Percentiles rank a stretch among this genome's conserved stretches.
phyloP scores from a whole-genome alignment of 2,797 vertebrate species.

The Sylvia borin region DNA sequence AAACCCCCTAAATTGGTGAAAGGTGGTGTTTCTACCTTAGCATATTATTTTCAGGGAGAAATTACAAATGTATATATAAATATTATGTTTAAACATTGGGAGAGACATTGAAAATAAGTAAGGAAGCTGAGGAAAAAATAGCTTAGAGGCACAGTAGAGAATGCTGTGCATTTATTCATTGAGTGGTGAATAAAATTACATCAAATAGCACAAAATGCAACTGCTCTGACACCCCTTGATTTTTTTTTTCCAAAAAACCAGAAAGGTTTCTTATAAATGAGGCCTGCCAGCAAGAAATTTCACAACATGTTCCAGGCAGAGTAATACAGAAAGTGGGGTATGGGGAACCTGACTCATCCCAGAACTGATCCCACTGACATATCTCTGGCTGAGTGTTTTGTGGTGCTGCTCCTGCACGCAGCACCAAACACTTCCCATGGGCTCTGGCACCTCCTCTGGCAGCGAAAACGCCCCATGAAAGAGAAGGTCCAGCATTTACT shows the following conservation, averaged over 20 bases:
- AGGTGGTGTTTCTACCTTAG: background rate
- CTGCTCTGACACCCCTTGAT: background rate
- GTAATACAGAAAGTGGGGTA: constrained; percentile 46
- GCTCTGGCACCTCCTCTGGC: background rate
- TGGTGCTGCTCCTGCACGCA: background rate
- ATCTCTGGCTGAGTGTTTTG: background rate
- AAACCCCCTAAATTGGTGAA: background rate
- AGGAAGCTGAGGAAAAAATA: background rate
- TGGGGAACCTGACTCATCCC: constrained; percentile 48
- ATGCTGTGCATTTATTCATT: background rate
- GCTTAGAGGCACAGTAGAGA: background rate
- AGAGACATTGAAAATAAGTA: background rate
- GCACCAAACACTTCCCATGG: background rate
- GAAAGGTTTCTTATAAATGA: constrained; percentile 56
- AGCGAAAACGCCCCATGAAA: background rate
- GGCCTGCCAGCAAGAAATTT: constrained; percentile 1
- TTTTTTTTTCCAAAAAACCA: background rate
- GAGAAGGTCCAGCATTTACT: background rate
- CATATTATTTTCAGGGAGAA: background rate
- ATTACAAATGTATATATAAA: background rate
- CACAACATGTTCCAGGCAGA: constrained; percentile 7
- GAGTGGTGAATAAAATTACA: background rate
- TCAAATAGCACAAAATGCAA: background rate
- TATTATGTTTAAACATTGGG: background rate
- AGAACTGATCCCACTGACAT: constrained; percentile 27